Percentiles rank a stretch among this genome's conserved stretches.
phyloP scores from a whole-genome alignment of 2,888 invertebrate species.

The Aporophyla lueneburgensis region DNA sequence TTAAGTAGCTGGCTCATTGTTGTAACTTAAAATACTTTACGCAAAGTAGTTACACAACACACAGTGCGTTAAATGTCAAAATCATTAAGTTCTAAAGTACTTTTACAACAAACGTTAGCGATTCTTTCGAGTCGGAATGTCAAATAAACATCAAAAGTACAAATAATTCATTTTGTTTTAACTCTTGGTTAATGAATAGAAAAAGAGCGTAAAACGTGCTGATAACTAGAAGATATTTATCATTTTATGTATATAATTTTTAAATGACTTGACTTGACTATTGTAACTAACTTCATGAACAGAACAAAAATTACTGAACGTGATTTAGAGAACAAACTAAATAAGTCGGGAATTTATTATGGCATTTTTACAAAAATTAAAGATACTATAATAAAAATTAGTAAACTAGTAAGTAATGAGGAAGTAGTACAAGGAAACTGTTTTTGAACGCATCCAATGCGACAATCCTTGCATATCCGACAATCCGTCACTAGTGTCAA shows the following conservation, averaged over 20 bases:
- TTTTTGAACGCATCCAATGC: slow-evolving; percentile 64
- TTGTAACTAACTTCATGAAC: slow-evolving; percentile 10
- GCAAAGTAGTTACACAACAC: slow-evolving; percentile 84
- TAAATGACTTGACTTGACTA: too few species aligned
- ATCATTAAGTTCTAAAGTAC: background rate
- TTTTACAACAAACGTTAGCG: slow-evolving; percentile 14
- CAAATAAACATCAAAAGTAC: background rate
- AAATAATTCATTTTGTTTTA: background rate
- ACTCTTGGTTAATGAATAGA: too few species aligned
- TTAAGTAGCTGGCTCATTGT: slow-evolving; percentile 74
- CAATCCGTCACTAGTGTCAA: slow-evolving; percentile 81
- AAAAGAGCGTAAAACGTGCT: background rate
- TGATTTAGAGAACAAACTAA: too few species aligned
- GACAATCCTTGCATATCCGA: slow-evolving; percentile 66
- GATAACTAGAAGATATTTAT: too few species aligned
- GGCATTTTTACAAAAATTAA: too few species aligned
- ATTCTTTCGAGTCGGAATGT: background rate
- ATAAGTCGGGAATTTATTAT: too few species aligned
- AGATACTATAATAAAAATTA: too few species aligned
- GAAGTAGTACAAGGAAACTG: slow-evolving; percentile 2
- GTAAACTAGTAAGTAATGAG: background rate
- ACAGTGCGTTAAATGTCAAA: slow-evolving; percentile 50
- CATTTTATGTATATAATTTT: too few species aligned
- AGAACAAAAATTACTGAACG: background rate
- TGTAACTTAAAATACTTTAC: slow-evolving; percentile 32